Base-by-base conservation (phyloP, 2,888 invertebrate species). In the Ctenicera cuprea region DNA sequence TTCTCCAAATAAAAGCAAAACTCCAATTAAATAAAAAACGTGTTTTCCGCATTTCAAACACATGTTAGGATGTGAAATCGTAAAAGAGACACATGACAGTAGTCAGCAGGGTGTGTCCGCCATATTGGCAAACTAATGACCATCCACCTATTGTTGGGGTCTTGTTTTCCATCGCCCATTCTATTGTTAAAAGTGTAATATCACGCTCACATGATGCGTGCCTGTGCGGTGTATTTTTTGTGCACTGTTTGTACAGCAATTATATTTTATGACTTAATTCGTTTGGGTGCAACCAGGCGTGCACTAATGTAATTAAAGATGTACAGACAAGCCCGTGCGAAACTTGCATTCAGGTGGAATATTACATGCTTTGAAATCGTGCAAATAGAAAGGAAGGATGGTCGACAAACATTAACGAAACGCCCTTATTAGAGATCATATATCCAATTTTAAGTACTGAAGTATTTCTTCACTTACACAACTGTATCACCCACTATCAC, bases 261-360 rank as follows among this genome's bases (percentile, higher is more conserved):
- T 82, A 82, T 80, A 79, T 81, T 81, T 81, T 82, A 80, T 79
- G 81, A 79, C 81, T 81, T 82, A 80, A 81, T 82, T 80, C 80
- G 75, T 62, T 81, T 80, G 75, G 78, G 80, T 77, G 80, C 78
- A 79, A 69, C 80, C 72, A 64, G 75, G 78, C 81, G 80, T 76
- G 65, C 66, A 74, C 63, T 80, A 78, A 80, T 81, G 81, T 80
- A 81, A 82, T 82, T 81, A 81, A 79, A 48, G 48, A 48, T 48
- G 41, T 41, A 14, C 41, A 14, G 41, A 41, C 41, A 14, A 14
- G 41, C 41, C 41, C 41, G 41, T 41, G 14, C 41, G n/a, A 14
- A 41, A 41, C 41, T 41, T 41, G 41, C 41, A 41, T 41, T 41
- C 41, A 41, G 41, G 41, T 41, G 41, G 14, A 41, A 41, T 41